Base-by-base conservation (phyloP, 2,888 invertebrate genomes). In the Cataglyphis cursor region DNA sequence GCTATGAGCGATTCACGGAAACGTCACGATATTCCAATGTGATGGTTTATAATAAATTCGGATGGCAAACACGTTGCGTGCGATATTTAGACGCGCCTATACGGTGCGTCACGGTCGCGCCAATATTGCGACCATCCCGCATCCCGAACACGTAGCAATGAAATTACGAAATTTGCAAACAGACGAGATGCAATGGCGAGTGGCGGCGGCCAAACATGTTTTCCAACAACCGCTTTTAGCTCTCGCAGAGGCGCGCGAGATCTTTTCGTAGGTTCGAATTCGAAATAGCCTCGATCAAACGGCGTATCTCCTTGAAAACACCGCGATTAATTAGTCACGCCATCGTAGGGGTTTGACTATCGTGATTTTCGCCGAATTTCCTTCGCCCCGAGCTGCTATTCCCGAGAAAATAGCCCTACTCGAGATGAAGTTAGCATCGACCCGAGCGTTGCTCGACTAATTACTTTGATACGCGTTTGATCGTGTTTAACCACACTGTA, bases 391-490 rank as follows among this genome's bases (percentile, higher is more conserved):
- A 35, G 59, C 62, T 74, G 57, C 72, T 15, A 35, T 24, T 59
- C 0, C 38, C 66, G 80, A 62, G 83, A 83, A 85, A 76, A 78
- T 44, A 57, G 5, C 6, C 35, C 44, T 51, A 59, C 35, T 31
- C 76, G 72, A 51, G 83, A 85, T 85, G 70, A 85, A 85, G 76
- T 72, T 76, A 68, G 59, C 83, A 85, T 85, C 83, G 84, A 85
- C 61, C 84, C 48, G 65, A 24, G 57, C 68, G 62, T 24, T 64
- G 51, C 72, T 61, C 31, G 44, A 83, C 83, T 85, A 85, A 85
- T 85, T 85, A 83, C 84, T 76, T 85, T 82, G 84, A 82, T 82
- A 84, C 75, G 75, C 70, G 75, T 82, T 75, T 75, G 75, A 70
- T 70, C 84, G 75, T 78, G 75, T 70, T 64, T 70, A 62, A 72